phyloP scores from a whole-genome alignment of 2,113 vertebrate genomes.

The Phyllostomus hastatus region DNA sequence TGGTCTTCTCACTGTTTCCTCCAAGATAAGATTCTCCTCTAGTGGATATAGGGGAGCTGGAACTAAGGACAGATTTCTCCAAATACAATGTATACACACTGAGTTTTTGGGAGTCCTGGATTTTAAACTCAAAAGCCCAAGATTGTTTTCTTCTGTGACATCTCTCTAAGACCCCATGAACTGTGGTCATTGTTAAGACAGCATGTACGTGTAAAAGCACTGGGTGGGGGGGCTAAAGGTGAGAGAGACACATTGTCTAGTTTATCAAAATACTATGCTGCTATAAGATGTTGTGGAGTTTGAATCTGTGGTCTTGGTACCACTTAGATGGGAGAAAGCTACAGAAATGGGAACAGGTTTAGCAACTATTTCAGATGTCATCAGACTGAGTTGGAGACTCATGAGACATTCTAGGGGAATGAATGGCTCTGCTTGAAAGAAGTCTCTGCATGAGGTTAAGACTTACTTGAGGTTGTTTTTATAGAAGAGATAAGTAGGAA shows the following conservation, averaged over 20 bases:
- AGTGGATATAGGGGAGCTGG: neutral
- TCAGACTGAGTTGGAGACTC: neutral
- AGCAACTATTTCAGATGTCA: neutral
- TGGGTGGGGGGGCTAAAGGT: fast-evolving
- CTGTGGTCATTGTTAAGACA: neutral
- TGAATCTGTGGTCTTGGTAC: neutral
- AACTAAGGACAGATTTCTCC: neutral
- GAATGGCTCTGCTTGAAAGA: neutral
- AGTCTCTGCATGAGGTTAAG: neutral
- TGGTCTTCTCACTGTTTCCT: neutral
- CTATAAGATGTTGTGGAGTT: neutral
- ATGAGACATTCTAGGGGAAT: neutral
- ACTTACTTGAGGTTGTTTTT: neutral
- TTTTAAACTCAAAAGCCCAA: neutral
- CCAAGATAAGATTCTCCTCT: neutral
- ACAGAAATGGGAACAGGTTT: neutral
- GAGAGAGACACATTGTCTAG: neutral
- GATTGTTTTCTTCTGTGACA: neutral
- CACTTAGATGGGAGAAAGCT: neutral
- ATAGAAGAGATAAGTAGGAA: neutral
- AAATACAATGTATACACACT: neutral
- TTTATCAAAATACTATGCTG: neutral
- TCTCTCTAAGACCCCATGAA: neutral
- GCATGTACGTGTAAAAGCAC: neutral
- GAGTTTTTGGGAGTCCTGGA: neutral